A percentile compares a stretch with the other conserved stretches of the same genome.
phyloP scores from a whole-genome alignment of 2,113 vertebrate species.

The Azemiops feae region DNA sequence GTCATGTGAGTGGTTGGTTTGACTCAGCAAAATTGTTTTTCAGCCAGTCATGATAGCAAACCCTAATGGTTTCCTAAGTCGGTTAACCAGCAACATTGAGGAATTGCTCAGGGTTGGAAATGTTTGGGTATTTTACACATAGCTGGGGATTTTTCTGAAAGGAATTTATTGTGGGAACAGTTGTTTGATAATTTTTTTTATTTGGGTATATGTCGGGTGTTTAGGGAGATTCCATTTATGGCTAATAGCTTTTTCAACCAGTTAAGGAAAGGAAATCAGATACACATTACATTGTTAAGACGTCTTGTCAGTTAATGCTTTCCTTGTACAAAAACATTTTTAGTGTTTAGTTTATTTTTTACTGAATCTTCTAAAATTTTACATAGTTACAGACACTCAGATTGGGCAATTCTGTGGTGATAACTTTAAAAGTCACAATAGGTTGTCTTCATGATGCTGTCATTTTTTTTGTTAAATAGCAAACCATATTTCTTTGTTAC shows the following conservation, averaged over 20 bases:
- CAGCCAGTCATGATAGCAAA: neutral
- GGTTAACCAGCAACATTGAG: neutral
- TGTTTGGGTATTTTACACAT: constrained; percentile 8
- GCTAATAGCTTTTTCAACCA: constrained; percentile 1
- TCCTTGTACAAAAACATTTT: neutral
- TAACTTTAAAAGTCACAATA: neutral
- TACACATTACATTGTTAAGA: neutral
- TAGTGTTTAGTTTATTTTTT: neutral
- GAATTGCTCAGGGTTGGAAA: constrained; percentile 26
- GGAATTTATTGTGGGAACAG: constrained; percentile 32
- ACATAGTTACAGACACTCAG: neutral
- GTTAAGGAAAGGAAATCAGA: neutral
- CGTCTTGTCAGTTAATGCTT: neutral
- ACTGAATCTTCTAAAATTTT: constrained; percentile 7
- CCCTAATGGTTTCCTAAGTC: neutral
- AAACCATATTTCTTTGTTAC: neutral
- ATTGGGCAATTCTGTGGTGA: neutral
- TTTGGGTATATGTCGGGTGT: neutral
- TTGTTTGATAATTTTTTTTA: constrained; percentile 19
- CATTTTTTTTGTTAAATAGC: neutral
- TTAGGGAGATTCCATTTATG: neutral
- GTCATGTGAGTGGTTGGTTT: neutral
- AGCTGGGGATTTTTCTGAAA: constrained; percentile 54
- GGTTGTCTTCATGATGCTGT: neutral
- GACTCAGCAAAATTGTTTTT: neutral